These are phyloP conservation scores for Drosophila phalerata DNA, from an alignment of 2,888 invertebrate species.

Conservation along the genomic window DNA sequence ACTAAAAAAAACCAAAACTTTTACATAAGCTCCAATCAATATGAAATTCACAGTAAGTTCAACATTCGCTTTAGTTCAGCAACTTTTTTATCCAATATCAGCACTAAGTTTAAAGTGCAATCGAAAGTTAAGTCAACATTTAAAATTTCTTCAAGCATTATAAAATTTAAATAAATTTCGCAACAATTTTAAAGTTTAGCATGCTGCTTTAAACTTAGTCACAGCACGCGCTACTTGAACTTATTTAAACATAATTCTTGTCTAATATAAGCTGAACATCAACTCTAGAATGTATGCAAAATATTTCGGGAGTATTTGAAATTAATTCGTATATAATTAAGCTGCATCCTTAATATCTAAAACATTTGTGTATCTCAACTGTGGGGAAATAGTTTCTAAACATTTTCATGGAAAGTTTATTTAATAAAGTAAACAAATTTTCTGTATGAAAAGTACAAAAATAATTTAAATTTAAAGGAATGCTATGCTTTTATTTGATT, in stretches of 20 bases:
- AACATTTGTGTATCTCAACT: background rate
- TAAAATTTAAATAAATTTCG: too few species aligned
- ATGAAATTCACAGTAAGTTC: slow-evolving; percentile 80
- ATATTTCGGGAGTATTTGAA: background rate
- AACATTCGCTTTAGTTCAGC: background rate
- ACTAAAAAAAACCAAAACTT: background rate
- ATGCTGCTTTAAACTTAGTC: background rate
- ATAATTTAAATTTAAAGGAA: too few species aligned
- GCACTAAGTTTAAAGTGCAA: background rate
- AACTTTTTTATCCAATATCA: background rate
- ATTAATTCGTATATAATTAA: background rate
- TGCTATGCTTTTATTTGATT: too few species aligned
- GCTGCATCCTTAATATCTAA: background rate
- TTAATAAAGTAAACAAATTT: background rate
- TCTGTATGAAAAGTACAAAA: background rate
- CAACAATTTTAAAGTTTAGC: background rate
- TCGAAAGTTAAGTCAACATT: background rate
- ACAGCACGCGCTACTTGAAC: background rate
- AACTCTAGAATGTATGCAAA: background rate
- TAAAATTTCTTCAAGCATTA: background rate
- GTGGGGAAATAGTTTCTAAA: background rate
- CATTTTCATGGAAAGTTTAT: background rate
- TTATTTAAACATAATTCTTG: background rate
- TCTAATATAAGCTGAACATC: background rate
- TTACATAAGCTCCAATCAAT: slow-evolving; percentile 24